Base-by-base conservation (phyloP, 2,797 vertebrate genomes). In the Sebastiscus albofasciatus region DNA sequence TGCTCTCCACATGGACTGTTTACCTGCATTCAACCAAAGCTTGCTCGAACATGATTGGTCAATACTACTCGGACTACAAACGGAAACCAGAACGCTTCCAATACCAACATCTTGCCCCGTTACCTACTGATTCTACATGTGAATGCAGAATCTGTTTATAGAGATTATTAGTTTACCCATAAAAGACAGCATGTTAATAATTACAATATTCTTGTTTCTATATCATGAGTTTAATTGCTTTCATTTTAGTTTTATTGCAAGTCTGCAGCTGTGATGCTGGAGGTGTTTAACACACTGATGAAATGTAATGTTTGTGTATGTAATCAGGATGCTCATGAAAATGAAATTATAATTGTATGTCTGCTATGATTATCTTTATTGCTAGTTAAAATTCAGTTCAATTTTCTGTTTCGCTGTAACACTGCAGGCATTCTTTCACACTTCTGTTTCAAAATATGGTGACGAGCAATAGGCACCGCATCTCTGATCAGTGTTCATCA, bases 281-380 rank as follows among this genome's bases (percentile, higher is more conserved):
- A 16, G 77, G 62, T 83, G 55, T 78, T 84, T 46, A 77, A 77
- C 2, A 8, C 67, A 42, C 55, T 74, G 54, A 79, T 75, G 62
- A 75, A 74, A 81, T 61, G 27, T 36, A 42, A 77, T 78, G 49
- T 75, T 71, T 33, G 7, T 61, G 69, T 34, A 70, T 79, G 52
- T 82, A 84, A 82, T 87, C 71, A 85, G 26, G 67, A 81, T 61
- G 42, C 79, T 86, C 49, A 56, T 54, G 20, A 86, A 76, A 77
- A 81, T 69, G 1, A 59, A 80, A 83, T 83, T 76, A 67, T 49
- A 70, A 88, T 87, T 90, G 81, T 49, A 82, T 83, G 72, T 82
- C 64, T 78, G 24, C 66, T 79, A 79, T 83, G 55, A 74, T 86
- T 20, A 72, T 91, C 84, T 71, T 81, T 80, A 91, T 87, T 89